Evolutionary conservation across 2,888 invertebrate species (phyloP).

Genomic region (Cecidostiba fungosa): DNA sequence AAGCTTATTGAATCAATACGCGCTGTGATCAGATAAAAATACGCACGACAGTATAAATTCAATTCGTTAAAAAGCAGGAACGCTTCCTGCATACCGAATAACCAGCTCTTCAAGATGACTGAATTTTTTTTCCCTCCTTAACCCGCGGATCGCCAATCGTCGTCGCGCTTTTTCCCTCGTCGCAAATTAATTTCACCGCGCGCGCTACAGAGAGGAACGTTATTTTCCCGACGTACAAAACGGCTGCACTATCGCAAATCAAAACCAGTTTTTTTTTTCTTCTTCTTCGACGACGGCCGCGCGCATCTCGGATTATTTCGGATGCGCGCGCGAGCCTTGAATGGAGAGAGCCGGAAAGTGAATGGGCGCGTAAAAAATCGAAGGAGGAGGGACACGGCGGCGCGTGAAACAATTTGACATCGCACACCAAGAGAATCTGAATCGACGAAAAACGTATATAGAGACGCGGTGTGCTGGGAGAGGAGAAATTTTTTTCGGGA

Average conservation of each 20-base stretch:
- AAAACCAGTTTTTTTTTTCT: not conserved
- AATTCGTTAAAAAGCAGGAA: not conserved
- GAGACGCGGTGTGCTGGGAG: too few species aligned
- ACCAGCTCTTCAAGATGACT: not conserved
- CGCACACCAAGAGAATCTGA: not conserved
- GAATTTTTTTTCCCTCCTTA: slow-evolving; percentile 57
- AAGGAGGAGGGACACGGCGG: not conserved
- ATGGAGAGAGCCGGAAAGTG: slow-evolving; percentile 55
- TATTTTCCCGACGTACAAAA: too few species aligned
- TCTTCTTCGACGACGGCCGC: not conserved
- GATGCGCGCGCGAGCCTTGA: slow-evolving; percentile 50
- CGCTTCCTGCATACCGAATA: slow-evolving; percentile 5
- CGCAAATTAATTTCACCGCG: slow-evolving; percentile 1
- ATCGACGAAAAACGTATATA: slow-evolving; percentile 16
- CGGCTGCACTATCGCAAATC: not conserved
- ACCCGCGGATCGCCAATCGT: slow-evolving; percentile 35
- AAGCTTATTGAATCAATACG: slow-evolving; percentile 3
- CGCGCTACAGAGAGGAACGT: not conserved
- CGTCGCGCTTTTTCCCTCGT: not conserved
- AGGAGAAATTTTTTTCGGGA: slow-evolving; percentile 7
- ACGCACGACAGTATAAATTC: not conserved
- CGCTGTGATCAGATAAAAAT: slow-evolving; percentile 11
- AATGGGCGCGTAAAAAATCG: slow-evolving; percentile 35
- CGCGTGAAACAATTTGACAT: slow-evolving; percentile 56
- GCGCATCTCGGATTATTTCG: slow-evolving; percentile 14